Percentiles rank a stretch among this genome's conserved stretches.
Evolutionary conservation across 2,113 vertebrate genomes (phyloP).

Genomic region (Carollia perspicillata): DNA sequence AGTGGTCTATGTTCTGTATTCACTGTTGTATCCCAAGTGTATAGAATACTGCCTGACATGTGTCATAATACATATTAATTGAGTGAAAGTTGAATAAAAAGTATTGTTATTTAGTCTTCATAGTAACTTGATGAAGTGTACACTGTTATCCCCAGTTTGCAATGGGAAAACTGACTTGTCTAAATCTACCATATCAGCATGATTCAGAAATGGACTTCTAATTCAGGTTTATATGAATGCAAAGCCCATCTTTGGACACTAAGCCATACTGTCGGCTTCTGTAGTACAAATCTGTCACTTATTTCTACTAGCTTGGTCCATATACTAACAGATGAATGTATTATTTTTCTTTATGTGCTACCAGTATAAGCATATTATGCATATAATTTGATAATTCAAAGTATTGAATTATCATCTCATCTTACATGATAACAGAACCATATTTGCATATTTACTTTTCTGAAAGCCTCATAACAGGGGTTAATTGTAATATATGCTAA

Average conservation of each 20-base stretch:
- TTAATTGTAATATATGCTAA: constrained; percentile 43
- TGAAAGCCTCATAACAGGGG: constrained; percentile 37
- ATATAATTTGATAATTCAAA: not conserved
- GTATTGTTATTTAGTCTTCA: not conserved
- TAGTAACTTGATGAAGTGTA: not conserved
- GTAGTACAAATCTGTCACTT: constrained; percentile 9
- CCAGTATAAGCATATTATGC: not conserved
- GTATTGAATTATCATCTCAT: no score
- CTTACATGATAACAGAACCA: not conserved
- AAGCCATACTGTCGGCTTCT: not conserved
- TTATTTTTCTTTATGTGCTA: not conserved
- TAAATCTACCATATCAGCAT: not conserved
- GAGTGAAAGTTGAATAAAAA: not conserved
- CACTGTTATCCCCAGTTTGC: not conserved
- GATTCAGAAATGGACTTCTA: not conserved
- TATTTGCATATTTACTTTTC: constrained; percentile 45
- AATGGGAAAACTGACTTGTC: not conserved
- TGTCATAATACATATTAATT: not conserved
- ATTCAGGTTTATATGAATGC: not conserved
- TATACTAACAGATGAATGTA: constrained; percentile 8
- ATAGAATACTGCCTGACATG: not conserved
- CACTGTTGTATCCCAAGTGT: not conserved
- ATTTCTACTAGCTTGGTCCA: not conserved
- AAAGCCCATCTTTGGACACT: not conserved
- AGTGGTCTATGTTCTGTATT: not conserved